Evolutionary conservation across 53 echinoderm and acorn worm genomes (phyloP).

Genomic region (Astropecten irregularis): DNA sequence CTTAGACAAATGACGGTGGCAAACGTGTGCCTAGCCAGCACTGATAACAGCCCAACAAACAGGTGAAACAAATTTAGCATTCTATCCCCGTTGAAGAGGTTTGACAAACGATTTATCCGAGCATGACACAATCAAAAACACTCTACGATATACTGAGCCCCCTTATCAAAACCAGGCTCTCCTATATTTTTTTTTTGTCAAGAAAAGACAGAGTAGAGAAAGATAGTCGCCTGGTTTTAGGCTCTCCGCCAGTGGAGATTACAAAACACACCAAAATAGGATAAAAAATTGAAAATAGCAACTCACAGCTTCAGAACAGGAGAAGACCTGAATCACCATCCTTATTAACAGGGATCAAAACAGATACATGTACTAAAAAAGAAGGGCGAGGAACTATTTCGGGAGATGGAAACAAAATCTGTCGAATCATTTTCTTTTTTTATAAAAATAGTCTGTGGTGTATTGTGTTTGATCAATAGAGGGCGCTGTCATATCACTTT

Average conservation of each 20-base stretch:
- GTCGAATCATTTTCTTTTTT: background rate
- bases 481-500: too few species aligned
- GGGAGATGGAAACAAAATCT: background rate
- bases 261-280: background rate
- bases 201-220: too few species aligned
- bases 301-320: too few species aligned
- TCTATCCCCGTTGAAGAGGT: background rate
- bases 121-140: background rate
- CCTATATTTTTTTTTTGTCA: too few species aligned
- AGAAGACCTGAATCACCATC: constrained; percentile 6
- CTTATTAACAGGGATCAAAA: background rate
- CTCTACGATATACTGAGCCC: too few species aligned
- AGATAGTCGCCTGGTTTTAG: too few species aligned
- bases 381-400: background rate
- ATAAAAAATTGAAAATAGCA: constrained; percentile 12
- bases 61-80: background rate
- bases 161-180: too few species aligned
- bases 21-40: background rate
- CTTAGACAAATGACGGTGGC: constrained; percentile 9
- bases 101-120: constrained; percentile 9
- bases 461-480: background rate
- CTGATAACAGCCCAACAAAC: background rate
- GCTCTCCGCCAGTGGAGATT: background rate
- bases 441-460: too few species aligned
- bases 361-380: background rate